Evolutionary conservation across 2,797 vertebrate species (phyloP), one percentile per base, ranked within the genome.

Genomic region (Falco rusticolus): DNA sequence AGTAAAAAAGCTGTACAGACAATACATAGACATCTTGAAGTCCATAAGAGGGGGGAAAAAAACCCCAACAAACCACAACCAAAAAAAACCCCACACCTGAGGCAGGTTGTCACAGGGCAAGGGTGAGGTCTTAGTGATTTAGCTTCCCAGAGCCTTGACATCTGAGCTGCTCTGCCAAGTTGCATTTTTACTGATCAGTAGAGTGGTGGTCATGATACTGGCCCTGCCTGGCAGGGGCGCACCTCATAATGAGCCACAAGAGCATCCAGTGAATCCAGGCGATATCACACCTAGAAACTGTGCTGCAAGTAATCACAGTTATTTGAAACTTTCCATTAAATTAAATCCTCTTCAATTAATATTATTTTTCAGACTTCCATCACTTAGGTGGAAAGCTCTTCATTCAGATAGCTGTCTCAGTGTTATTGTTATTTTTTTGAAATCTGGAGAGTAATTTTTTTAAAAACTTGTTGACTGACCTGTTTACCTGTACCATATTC

Each of bases 31-130:
- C 83, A 45, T 37, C 6, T 3, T 43, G 16, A 82, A 34, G 2
- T 39, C 12, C 10, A 4, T 8, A 20, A 5, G 6, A 57, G 3
- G 6, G 3, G 6, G 37, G 10, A 37, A 37, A 72, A 61, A 39
- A 4, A 10, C 21, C 79, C 16, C 22, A 69, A 5, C 3, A 56
- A 2, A 9, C 9, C 37, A 37, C 37, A 37, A 37, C 37, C 37
- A 37, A 37, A 37, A 37, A 37, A 37, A 37, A 37, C 37, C 37
- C 37, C 37, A 37, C 29, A 47, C 4, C 34, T 20, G 20, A 45
- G 7, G 5, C 6, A 16, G 0, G 10, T 29, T 79, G 18, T 9
- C 15, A 0, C 14, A 33, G 11, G 33, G 16, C 15, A 29, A 57
- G 7, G 3, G 2, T 14, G 14, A 66, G 11, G 5, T 60, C 51